phyloP scores from a whole-genome alignment of 2,888 invertebrate species.

The Xylota segnis region DNA sequence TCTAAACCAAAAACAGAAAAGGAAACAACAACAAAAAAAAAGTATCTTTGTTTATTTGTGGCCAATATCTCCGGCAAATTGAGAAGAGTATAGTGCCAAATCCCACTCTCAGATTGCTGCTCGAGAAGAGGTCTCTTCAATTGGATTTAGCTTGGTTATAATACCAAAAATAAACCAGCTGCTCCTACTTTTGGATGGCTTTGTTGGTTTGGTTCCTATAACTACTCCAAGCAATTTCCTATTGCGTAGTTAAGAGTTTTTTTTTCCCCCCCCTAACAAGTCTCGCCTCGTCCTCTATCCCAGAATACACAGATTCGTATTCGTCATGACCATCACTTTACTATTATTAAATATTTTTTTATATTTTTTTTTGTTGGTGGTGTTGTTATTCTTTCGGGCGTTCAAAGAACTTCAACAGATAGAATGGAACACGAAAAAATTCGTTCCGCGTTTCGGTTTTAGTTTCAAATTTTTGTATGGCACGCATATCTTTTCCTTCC shows the following conservation, averaged over 20 bases:
- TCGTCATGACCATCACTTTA: slow-evolving; percentile 47
- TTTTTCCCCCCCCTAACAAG: neutral
- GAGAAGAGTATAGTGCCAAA: neutral
- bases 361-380: slow-evolving; percentile 10
- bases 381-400: slow-evolving; percentile 31
- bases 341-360: slow-evolving; percentile 26
- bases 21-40: slow-evolving; percentile 3
- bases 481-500: slow-evolving; percentile 41
- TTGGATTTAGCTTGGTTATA: slow-evolving; percentile 7
- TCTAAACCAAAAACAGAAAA: neutral
- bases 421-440: slow-evolving; percentile 14
- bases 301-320: neutral
- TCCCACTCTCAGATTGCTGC: neutral
- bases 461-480: slow-evolving; percentile 32
- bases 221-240: slow-evolving; percentile 8
- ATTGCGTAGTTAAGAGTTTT: slow-evolving; percentile 31
- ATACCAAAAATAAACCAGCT: slow-evolving; percentile 30
- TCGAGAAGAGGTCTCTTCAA: neutral
- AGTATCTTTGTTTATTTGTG: slow-evolving; percentile 16
- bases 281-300: neutral
- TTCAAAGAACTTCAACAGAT: slow-evolving; percentile 43
- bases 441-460: slow-evolving; percentile 63
- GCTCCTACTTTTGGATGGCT: slow-evolving; percentile 7
- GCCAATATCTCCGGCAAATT: slow-evolving; percentile 16
- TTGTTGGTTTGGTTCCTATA: neutral